A percentile compares a stretch with the other conserved stretches of the same genome.
phyloP scores from a whole-genome alignment of 2,113 vertebrate species.

The Aegotheles bennettii region DNA sequence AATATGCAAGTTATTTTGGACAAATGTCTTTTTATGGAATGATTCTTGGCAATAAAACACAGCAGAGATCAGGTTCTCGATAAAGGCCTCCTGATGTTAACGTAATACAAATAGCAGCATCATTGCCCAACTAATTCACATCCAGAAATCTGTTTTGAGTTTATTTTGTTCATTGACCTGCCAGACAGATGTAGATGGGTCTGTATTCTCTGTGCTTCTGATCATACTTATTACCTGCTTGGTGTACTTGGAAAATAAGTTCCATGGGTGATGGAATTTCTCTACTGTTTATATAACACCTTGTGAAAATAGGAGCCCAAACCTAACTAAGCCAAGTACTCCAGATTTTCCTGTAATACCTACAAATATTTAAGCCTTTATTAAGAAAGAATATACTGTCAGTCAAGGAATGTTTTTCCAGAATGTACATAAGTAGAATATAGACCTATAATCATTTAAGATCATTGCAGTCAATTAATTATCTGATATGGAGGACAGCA shows the following conservation, averaged over 20 bases:
- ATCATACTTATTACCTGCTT: not conserved
- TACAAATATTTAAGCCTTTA: not conserved
- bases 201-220: not conserved
- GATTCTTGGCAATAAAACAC: not conserved
- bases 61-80: not conserved
- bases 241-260: not conserved
- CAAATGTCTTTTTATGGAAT: not conserved
- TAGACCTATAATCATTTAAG: not conserved
- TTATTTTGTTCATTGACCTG: not conserved
- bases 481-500: not conserved
- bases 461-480: not conserved
- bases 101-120: not conserved
- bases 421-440: fast-evolving
- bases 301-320: not conserved
- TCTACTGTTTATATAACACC: not conserved
- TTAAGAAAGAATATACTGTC: not conserved
- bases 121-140: not conserved
- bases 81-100: not conserved
- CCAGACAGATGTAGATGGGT: not conserved
- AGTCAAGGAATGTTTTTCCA: not conserved
- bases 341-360: not conserved
- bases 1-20: not conserved
- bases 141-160: not conserved
- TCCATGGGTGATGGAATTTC: not conserved
- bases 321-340: not conserved